A percentile compares a stretch with the other conserved stretches of the same genome.
Conservation (phyloP, 2,888 invertebrate genomes). For the Furcula furcula region DNA sequence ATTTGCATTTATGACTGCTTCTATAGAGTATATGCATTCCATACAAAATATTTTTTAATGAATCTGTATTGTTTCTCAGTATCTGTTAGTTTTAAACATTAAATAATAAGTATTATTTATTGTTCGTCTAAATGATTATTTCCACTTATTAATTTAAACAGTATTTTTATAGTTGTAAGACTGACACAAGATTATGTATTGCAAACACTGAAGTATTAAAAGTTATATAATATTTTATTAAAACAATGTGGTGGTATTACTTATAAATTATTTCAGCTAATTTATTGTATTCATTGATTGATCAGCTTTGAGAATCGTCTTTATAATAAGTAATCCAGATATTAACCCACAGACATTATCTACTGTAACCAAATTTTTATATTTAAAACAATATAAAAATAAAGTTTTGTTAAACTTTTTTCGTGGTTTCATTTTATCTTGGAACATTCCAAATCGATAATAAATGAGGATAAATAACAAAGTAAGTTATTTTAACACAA, state of each 20-base stretch:
- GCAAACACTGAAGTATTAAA: constrained; percentile 71
- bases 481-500: too few species aligned
- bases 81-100: constrained; percentile 38
- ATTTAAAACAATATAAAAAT: constrained; percentile 60
- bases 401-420: constrained; percentile 67
- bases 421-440: neutral
- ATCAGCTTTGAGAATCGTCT: constrained; percentile 53
- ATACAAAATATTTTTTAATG: constrained; percentile 41
- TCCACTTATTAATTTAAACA: constrained; percentile 59
- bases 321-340: constrained; percentile 54
- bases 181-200: constrained; percentile 74
- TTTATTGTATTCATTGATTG: constrained; percentile 51
- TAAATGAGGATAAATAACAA: too few species aligned
- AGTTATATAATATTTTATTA: constrained; percentile 47
- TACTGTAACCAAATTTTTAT: constrained; percentile 72
- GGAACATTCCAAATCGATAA: neutral
- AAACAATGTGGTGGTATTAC: constrained; percentile 63
- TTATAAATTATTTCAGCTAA: constrained; percentile 58
- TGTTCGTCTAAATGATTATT: constrained; percentile 35
- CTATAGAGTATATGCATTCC: constrained; percentile 53
- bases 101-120: constrained; percentile 30
- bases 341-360: constrained; percentile 66
- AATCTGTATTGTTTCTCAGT: constrained; percentile 56
- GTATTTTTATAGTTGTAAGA: constrained; percentile 77
- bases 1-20: constrained; percentile 39